A percentile compares a stretch with the other conserved stretches of the same genome.
Evolutionary conservation across 2,113 vertebrate species (phyloP).

Genomic region (Muntiacus reevesi): DNA sequence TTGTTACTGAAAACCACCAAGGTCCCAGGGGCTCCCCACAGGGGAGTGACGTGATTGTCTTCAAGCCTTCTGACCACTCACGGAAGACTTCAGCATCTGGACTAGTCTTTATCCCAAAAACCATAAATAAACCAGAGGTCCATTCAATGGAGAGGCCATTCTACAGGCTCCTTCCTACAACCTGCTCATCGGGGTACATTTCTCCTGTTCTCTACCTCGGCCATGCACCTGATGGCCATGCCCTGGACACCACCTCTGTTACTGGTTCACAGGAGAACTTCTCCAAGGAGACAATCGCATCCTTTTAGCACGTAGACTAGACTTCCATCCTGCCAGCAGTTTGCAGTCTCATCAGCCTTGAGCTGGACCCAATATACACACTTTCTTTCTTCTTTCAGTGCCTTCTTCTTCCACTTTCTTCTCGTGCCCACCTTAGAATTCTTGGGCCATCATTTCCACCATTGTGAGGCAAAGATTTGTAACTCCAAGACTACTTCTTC

Average conservation of each 20-base stretch:
- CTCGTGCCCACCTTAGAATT: background rate
- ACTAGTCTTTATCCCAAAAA: background rate
- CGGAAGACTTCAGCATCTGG: background rate
- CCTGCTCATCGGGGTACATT: background rate
- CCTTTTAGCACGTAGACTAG: background rate
- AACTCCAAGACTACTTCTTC: background rate
- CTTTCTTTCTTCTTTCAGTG: background rate
- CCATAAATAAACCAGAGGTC: background rate
- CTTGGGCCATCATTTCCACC: background rate
- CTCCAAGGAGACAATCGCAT: background rate
- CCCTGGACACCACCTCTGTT: background rate
- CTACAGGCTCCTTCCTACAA: background rate
- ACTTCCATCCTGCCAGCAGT: too few species aligned
- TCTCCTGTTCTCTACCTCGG: rapidly evolving
- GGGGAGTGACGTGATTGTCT: background rate
- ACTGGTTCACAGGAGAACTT: background rate
- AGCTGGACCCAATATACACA: rapidly evolving
- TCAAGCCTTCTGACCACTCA: background rate
- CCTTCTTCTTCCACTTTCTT: background rate
- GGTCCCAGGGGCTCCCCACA: background rate
- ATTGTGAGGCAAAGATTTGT: background rate
- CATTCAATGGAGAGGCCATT: background rate
- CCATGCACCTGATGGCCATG: too few species aligned
- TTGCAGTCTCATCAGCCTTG: background rate
- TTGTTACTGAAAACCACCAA: background rate